These are phyloP conservation scores for Sminthurides aquaticus DNA, from an alignment of 2,888 invertebrate genomes.

Conservation along the genomic window DNA sequence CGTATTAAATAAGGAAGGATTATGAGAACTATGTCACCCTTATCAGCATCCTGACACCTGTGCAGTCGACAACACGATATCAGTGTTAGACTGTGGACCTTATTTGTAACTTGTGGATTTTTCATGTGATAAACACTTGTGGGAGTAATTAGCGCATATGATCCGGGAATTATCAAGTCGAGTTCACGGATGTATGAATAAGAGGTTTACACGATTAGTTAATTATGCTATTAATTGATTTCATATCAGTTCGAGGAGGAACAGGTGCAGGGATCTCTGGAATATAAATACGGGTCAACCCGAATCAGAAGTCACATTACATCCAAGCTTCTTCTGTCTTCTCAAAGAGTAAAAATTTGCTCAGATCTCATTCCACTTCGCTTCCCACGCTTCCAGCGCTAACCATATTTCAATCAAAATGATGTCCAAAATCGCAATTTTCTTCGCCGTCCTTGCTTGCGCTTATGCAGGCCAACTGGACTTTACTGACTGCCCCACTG, in stretches of 20 bases:
- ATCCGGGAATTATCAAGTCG: not conserved
- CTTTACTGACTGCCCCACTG: not conserved
- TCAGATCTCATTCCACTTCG: not conserved
- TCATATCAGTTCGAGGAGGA: no score
- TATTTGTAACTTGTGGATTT: no score
- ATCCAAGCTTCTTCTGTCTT: not conserved
- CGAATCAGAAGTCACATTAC: not conserved
- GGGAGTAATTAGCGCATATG: not conserved
- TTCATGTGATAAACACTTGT: no score
- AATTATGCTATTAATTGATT: no score
- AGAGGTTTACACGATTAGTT: not conserved
- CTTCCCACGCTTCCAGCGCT: not conserved
- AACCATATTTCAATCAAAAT: slow-evolving; percentile 1
- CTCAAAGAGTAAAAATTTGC: not conserved
- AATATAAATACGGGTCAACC: not conserved
- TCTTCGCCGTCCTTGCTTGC: not conserved
- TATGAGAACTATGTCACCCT: not conserved
- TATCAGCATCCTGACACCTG: no score
- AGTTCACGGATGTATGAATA: not conserved
- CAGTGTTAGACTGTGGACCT: no score
- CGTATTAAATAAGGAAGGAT: no score
- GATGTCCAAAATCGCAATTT: not conserved
- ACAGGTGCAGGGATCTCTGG: no score
- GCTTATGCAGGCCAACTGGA: not conserved
- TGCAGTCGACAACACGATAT: no score